phyloP scores from a whole-genome alignment of 2,113 vertebrate species.

The Enhydra lutris region DNA sequence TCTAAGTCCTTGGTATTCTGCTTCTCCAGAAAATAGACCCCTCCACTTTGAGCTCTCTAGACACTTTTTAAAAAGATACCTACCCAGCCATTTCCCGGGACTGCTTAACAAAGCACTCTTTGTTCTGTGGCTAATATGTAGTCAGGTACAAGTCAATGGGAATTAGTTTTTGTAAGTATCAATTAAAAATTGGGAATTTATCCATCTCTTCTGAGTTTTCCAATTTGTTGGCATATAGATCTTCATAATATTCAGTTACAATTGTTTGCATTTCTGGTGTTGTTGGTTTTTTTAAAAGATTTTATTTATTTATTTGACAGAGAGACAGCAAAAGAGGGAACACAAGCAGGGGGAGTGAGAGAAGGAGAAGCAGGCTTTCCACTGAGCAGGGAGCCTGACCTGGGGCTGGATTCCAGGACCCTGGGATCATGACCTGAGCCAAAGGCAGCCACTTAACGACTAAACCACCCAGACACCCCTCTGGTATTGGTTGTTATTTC shows the following conservation, averaged over 20 bases:
- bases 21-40: not conserved
- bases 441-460: too few species aligned
- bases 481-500: not conserved
- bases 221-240: not conserved
- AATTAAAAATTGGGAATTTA: not conserved
- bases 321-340: too few species aligned
- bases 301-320: too few species aligned
- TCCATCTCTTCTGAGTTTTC: not conserved
- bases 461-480: too few species aligned
- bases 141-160: not conserved
- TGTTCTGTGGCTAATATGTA: slow-evolving; percentile 22
- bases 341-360: too few species aligned
- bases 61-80: not conserved
- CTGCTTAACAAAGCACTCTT: not conserved
- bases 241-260: not conserved
- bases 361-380: too few species aligned
- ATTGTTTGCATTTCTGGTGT: too few species aligned
- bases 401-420: too few species aligned
- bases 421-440: too few species aligned
- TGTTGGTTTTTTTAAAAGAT: too few species aligned
- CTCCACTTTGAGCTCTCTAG: not conserved
- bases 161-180: slow-evolving; percentile 28
- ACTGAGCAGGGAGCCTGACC: too few species aligned
- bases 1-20: not conserved
- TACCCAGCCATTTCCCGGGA: not conserved